Evolutionary conservation across 2,888 invertebrate species (phyloP), one percentile per base, ranked within the genome.

Genomic region (Machimus rusticus): DNA sequence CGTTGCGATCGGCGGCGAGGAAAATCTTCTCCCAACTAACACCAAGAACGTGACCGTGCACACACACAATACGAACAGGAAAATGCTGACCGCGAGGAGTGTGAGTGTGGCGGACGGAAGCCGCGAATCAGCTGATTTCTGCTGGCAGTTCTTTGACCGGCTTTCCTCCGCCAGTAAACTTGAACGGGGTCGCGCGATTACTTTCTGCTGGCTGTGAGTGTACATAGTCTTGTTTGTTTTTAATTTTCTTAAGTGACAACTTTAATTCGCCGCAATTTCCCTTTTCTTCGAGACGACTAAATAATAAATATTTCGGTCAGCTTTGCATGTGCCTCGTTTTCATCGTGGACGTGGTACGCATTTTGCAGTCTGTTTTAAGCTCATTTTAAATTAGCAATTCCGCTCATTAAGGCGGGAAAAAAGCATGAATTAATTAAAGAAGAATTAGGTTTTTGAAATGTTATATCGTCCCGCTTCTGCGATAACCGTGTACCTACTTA

Each of bases 101-200:
- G 93, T 92, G 55, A 92, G 90, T 19, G 92, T 89, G 28, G 92
- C 90, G 85, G 91, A 91, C 74, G 91, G 90, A 90, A 46, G 90
- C 74, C 88, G 87, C 87, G 89, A 89, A 81, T 90, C 88, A 88
- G 89, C 84, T 9, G 90, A 57, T 76, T 90, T 37, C 90, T 81
- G 51, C 55, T 55, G 51, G 28, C 31, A 81, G 28, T 88, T 91
- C 89, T 91, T 91, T 37, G 90, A 90, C 74, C 91, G 92, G 88
- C 92, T 92, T 87, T 92, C 92, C 88, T 92, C 92, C 88, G 92
- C 91, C 74, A 92, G 92, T 76, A 92, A 90, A 88, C 92, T 92
- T 82, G 92, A 92, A 82, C 92, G 91, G 74, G 92, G 92, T 31
- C 92, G 91, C 66, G 92, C 91, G 66, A 88, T 57, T 28, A 86